Percentiles rank a stretch among this genome's conserved stretches.
Conservation (phyloP, 2,888 invertebrate species). For the Megamerina dolium region DNA sequence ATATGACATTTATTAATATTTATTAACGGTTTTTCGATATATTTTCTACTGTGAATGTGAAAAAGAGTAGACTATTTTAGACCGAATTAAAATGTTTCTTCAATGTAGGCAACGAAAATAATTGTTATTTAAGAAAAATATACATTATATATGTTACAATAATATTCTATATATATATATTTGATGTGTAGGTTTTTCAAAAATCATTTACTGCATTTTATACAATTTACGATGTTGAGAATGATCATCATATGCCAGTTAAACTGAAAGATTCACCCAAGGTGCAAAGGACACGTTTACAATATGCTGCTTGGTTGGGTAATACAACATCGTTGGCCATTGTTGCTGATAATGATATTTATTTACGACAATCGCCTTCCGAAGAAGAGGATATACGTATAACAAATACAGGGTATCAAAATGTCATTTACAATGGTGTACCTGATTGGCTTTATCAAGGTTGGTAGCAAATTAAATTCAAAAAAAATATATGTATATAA, state of each 20-base stretch:
- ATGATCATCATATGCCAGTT: conserved; percentile 82
- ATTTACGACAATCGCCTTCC: conserved; percentile 69
- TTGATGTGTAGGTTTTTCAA: conserved; percentile 67
- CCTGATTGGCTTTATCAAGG: conserved; percentile 98
- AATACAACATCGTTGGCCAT: conserved; percentile 70
- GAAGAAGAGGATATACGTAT: conserved; percentile 63
- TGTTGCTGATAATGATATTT: conserved; percentile 84
- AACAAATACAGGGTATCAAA: conserved; percentile 72
- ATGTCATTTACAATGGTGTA: conserved; percentile 82
- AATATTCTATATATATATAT: too few relatives aligned
- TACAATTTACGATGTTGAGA: conserved; percentile 85
- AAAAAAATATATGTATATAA: neutral
- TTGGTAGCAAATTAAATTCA: conserved; percentile 38
- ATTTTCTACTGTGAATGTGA: too few relatives aligned
- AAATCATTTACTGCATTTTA: conserved; percentile 83
- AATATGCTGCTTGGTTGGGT: conserved; percentile 80
- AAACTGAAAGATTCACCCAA: conserved; percentile 70
- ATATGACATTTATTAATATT: too few relatives aligned
- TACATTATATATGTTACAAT: too few relatives aligned
- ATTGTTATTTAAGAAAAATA: too few relatives aligned
- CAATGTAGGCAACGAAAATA: too few relatives aligned
- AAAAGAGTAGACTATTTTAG: too few relatives aligned
- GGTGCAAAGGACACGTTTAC: conserved; percentile 66
- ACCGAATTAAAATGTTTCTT: too few relatives aligned
- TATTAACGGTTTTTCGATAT: too few relatives aligned